These are phyloP conservation scores for Noturus placidus DNA, from an alignment of 2,113 vertebrate genomes.

Conservation along the genomic window DNA sequence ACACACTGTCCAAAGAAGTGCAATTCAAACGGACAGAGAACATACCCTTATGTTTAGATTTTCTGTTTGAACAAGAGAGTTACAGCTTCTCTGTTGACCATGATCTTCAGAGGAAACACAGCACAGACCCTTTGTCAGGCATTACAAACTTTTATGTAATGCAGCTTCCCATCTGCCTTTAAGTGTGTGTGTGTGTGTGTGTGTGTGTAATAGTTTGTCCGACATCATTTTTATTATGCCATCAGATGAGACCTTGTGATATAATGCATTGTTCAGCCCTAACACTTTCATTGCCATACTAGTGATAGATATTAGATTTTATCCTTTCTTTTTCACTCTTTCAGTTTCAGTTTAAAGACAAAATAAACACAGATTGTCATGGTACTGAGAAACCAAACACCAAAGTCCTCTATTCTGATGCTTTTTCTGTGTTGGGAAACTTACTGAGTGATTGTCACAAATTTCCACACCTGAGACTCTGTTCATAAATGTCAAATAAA, in stretches of 20 bases:
- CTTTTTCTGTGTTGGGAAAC: neutral
- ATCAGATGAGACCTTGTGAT: neutral
- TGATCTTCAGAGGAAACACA: neutral
- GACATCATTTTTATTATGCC: neutral
- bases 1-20: too few species aligned
- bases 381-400: neutral
- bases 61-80: neutral
- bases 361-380: neutral
- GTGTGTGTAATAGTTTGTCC: neutral
- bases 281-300: neutral
- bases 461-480: neutral
- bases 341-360: neutral
- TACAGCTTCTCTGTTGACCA: neutral
- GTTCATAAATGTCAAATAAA: neutral
- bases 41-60: neutral
- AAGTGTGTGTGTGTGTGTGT: neutral
- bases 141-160: neutral
- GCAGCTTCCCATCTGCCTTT: neutral
- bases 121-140: neutral
- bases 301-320: neutral
- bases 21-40: too few species aligned
- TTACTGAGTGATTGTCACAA: neutral
- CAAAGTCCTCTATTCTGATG: neutral
- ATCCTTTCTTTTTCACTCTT: neutral
- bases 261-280: neutral